Conservation (phyloP, 2,888 invertebrate species). For the Athalia circularis region DNA sequence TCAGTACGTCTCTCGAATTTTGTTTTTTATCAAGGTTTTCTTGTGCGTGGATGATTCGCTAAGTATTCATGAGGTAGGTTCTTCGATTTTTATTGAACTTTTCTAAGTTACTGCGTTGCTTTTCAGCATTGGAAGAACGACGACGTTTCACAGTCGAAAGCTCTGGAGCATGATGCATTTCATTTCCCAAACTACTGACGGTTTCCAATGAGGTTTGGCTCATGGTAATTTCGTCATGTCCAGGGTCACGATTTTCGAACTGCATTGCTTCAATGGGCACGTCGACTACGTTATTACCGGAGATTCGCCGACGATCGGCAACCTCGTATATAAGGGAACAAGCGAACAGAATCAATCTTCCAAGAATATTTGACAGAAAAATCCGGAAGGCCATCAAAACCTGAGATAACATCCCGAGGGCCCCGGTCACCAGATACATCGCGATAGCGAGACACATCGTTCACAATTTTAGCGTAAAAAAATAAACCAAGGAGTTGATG, state of each 20-base stretch:
- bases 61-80: no score
- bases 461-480: neutral
- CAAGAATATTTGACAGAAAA: constrained; percentile 55
- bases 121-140: neutral
- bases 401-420: constrained; percentile 55
- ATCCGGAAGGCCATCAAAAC: constrained; percentile 53
- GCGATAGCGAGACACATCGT: constrained; percentile 62
- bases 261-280: constrained; percentile 60
- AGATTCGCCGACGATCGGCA: constrained; percentile 26
- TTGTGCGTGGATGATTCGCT: no score
- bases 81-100: neutral
- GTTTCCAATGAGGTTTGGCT: constrained; percentile 60
- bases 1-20: no score
- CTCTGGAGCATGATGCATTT: neutral
- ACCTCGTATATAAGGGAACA: constrained; percentile 57
- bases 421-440: constrained; percentile 59
- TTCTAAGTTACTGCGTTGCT: neutral
- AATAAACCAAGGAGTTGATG: neutral
- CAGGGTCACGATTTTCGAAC: constrained; percentile 60
- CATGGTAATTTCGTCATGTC: constrained; percentile 60
- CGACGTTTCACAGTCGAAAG: neutral
- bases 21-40: no score
- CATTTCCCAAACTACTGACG: constrained; percentile 47
- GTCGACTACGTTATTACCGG: neutral
- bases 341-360: constrained; percentile 53